phyloP scores from a whole-genome alignment of 2,113 vertebrate species.

The Blennius ocellaris region DNA sequence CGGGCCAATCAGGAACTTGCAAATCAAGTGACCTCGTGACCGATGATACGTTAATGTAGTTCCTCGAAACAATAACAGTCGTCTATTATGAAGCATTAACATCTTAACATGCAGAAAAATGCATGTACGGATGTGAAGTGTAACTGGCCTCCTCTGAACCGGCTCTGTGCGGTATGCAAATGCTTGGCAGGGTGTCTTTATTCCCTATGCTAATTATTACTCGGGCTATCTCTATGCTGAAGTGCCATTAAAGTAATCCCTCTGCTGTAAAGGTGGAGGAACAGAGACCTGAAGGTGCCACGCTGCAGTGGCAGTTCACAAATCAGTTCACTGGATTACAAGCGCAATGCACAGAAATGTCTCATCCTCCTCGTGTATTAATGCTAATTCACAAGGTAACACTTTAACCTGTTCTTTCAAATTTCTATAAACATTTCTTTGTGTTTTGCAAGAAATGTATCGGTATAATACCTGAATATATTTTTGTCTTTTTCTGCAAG shows the following conservation, averaged over 20 bases:
- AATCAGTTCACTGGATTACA: conserved; percentile 9
- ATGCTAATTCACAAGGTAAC: conserved; percentile 8
- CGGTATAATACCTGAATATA: background rate
- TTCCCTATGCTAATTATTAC: conserved; percentile 52
- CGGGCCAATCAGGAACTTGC: conserved; percentile 39
- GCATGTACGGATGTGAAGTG: conserved; percentile 16
- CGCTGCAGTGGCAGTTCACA: conserved; percentile 6
- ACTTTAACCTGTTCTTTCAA: background rate
- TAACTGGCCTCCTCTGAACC: conserved; percentile 37
- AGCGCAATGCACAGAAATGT: conserved; percentile 7
- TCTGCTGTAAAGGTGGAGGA: conserved; percentile 39
- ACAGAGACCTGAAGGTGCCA: conserved; percentile 33
- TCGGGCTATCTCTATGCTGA: conserved; percentile 43
- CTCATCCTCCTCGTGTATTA: conserved; percentile 1
- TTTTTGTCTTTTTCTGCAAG: background rate
- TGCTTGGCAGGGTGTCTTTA: conserved; percentile 37
- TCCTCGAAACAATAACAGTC: conserved; percentile 47
- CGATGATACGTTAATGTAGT: conserved; percentile 57
- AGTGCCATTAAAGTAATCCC: conserved; percentile 44
- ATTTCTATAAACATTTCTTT: conserved; percentile 16
- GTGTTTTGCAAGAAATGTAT: background rate
- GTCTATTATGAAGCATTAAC: conserved; percentile 65
- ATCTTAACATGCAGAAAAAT: conserved; percentile 40
- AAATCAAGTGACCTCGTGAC: conserved; percentile 34
- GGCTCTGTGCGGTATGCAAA: conserved; percentile 55